Conservation (phyloP, 2,888 invertebrate genomes). For the Neoascia interrupta region DNA sequence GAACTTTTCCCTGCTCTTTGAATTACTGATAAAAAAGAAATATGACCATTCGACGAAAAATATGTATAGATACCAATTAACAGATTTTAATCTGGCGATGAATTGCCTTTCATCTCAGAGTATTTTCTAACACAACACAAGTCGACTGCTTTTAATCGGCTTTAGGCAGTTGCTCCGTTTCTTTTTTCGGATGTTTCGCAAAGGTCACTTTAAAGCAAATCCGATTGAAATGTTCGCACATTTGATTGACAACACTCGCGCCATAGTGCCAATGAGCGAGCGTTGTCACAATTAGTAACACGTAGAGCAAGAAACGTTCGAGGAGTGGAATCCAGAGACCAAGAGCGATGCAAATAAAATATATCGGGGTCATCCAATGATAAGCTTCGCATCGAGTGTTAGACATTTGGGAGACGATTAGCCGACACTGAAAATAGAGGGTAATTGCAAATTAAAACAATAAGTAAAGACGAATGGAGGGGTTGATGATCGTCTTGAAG, state of each 20-base stretch:
- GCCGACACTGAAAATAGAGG: conserved; percentile 87
- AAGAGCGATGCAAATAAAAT: conserved; percentile 73
- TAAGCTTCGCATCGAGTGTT: conserved; percentile 92
- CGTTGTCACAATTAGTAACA: conserved; percentile 86
- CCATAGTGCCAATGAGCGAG: conserved; percentile 95
- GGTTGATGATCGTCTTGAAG: not conserved
- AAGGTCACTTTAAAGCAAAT: conserved; percentile 85
- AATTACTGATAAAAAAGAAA: conserved; percentile 6
- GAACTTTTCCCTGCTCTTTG: conserved; percentile 14
- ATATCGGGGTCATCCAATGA: conserved; percentile 79
- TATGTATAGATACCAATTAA: conserved; percentile 16
- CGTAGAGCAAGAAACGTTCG: conserved; percentile 87
- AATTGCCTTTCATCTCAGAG: conserved; percentile 18
- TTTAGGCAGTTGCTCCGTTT: conserved; percentile 43
- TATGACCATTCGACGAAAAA: conserved; percentile 34
- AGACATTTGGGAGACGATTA: conserved; percentile 99
- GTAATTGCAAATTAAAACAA: conserved; percentile 19
- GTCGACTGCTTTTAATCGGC: conserved; percentile 42
- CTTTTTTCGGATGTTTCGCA: conserved; percentile 47
- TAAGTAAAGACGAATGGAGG: not conserved
- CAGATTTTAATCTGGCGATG: conserved; percentile 21
- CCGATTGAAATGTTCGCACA: conserved; percentile 96
- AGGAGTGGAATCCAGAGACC: conserved; percentile 78
- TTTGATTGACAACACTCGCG: conserved; percentile 94
- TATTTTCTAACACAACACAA: conserved; percentile 18